These are phyloP conservation scores for Plecotus auritus DNA, from an alignment of 2,113 vertebrate genomes.

Conservation along the genomic window DNA sequence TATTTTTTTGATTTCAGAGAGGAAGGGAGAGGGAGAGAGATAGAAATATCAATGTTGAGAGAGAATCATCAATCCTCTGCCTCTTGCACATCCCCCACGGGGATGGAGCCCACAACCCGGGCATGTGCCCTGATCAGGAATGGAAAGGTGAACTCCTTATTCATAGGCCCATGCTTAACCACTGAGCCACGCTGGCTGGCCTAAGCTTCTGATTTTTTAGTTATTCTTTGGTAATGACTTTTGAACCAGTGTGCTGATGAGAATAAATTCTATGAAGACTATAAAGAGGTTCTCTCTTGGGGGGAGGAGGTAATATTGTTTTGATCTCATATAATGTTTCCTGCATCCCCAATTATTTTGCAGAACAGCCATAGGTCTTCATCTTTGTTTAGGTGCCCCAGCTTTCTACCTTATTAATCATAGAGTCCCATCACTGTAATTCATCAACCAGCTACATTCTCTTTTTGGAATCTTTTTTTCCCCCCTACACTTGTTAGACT, in stretches of 20 bases:
- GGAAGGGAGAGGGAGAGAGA: no score
- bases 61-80: no score
- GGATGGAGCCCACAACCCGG: no score
- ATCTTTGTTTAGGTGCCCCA: background rate
- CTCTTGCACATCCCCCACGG: no score
- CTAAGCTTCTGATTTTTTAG: background rate
- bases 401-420: background rate
- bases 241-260: background rate
- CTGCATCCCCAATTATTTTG: background rate
- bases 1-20: no score
- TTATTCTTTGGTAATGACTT: background rate
- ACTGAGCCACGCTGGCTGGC: no score
- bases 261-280: background rate
- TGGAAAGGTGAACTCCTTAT: no score
- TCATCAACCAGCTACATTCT: background rate
- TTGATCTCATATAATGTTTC: background rate
- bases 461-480: background rate
- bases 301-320: background rate
- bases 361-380: background rate
- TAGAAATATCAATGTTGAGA: no score
- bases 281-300: background rate
- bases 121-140: no score
- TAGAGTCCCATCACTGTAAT: background rate
- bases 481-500: background rate
- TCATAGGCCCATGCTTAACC: no score